Evolutionary conservation across 2,113 vertebrate genomes (phyloP), one percentile per base, ranked within the genome.

Genomic region (Crypturellus undulatus): DNA sequence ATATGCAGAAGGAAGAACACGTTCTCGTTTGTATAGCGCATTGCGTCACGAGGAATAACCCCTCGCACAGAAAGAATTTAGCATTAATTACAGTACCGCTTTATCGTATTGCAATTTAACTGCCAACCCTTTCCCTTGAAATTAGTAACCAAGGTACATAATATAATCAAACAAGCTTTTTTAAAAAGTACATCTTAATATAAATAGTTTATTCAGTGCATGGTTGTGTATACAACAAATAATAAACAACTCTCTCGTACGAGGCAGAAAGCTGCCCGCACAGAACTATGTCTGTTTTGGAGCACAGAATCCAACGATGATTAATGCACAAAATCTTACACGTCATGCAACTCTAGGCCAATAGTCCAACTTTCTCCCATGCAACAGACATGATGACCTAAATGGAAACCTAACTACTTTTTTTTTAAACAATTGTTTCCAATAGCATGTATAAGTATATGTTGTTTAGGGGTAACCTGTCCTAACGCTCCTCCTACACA

Each of bases 131-230:
- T 52, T 42, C 79, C 90, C 81, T 90, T 79, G 16, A 88, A 77
- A 69, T 59, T 47, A 62, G 77, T 64, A 73, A 20, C 4, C 20
- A 84, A 47, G 73, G 75, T 94, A 85, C 92, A 85, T 79, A 84
- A 77, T 60, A 47, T 77, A 92, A 92, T 89, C 94, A 92, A 94
- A 96, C 72, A 36, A 98, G 86, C 91, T 65, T 96, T 98, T 94
- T 98, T 96, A 98, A 98, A 98, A 98, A 98, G 97, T 98, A 98
- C 97, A 98, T 98, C 97, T 98, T 98, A 98, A 98, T 98, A 98
- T 98, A 99, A 99, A 99, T 98, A 98, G 99, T 99, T 99, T 98
- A 99, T 99, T 99, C 98, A 98, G 99, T 99, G 99, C 98, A 98
- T 99, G 99, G 97, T 98, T 98, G 98, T 98, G 98, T 99, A 98